Conservation (phyloP, 1,140 invertebrate species). For the Leptonema lineaticorne region DNA sequence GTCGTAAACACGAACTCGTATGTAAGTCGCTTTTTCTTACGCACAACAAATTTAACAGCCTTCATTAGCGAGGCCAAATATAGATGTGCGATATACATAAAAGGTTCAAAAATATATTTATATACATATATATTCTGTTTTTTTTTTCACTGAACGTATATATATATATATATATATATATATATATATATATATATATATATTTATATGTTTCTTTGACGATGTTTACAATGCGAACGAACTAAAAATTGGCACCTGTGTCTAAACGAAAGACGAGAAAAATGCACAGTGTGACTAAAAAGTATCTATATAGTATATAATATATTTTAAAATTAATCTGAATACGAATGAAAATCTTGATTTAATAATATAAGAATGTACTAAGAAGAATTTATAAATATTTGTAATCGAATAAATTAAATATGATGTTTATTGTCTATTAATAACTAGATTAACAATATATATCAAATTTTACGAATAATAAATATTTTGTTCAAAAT, state of each 20-base stretch:
- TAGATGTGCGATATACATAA: conserved; percentile 12
- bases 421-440: too few species aligned
- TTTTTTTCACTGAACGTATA: conserved; percentile 1
- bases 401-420: too few species aligned
- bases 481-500: too few species aligned
- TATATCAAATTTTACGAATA: too few species aligned
- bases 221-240: not conserved
- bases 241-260: conserved; percentile 4
- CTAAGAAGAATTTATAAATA: too few species aligned
- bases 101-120: conserved; percentile 1
- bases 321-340: too few species aligned
- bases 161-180: not conserved
- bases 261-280: conserved; percentile 1
- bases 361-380: too few species aligned
- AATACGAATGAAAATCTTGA: too few species aligned
- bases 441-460: too few species aligned
- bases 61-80: conserved; percentile 13
- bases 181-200: not conserved
- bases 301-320: too few species aligned
- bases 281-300: too few species aligned
- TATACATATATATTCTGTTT: too few species aligned
- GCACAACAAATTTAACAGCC: conserved; percentile 8
- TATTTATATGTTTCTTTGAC: not conserved
- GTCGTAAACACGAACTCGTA: not conserved
- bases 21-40: not conserved